Evolutionary conservation across 2,888 invertebrate genomes (phyloP), one percentile per base, ranked within the genome.

Genomic region (Agonum fuliginosum): DNA sequence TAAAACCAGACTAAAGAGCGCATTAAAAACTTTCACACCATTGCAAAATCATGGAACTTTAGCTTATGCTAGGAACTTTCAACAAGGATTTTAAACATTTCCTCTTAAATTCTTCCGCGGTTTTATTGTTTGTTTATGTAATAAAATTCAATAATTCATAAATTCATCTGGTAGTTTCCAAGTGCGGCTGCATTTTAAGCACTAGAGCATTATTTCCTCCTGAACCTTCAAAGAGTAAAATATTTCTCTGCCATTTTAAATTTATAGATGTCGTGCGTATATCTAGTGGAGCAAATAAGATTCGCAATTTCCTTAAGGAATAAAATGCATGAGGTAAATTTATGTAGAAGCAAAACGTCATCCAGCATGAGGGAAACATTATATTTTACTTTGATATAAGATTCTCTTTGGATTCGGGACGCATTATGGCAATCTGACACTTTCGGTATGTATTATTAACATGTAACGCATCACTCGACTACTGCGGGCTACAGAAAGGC

Each of bases 351-450:
- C 70, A 70, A 54, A 51, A 77, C 70, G 77, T 58, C 70, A 77
- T 76, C 48, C 22, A 14, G 12, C 27, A 72, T 70, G 67, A 46
- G 51, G 46, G 22, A 70, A 69, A 70, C 77, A 77, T 77, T 77
- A 77, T 48, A 75, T 75, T 70, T 77, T 71, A 65, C 81, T 81
- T 81, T 81, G 81, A 81, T 81, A 78, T 77, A 77, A 78, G 78
- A 81, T 81, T 81, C 81, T 72, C 81, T 81, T 81, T 81, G 80
- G 80, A 79, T 79, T 78, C 78, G 75, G 78, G 71, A 78, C 80
- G 74, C 79, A 79, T 81, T 80, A 80, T 80, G 78, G 79, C 80
- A 72, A 81, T 80, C 81, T 78, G 79, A 80, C 81, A 81, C 80
- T 80, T 80, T 77, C 75, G 78, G 58, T 73, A 69, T 80, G 78